phyloP scores from a whole-genome alignment of 2,797 vertebrate genomes.

The Sebastes minor region DNA sequence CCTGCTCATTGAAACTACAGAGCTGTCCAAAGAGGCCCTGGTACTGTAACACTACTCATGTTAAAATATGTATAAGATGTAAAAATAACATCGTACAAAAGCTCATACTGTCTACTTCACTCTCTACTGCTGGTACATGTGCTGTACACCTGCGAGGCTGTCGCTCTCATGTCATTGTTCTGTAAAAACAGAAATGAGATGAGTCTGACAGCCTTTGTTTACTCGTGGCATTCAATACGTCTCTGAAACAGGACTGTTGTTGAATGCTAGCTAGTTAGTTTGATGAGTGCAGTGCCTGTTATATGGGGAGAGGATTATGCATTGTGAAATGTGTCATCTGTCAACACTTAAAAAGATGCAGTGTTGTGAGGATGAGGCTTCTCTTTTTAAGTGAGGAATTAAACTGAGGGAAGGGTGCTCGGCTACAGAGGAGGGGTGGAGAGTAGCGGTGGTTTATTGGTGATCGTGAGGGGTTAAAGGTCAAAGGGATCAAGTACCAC shows the following conservation, averaged over 20 bases:
- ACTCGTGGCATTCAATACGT: slow-evolving; percentile 46
- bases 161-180: slow-evolving; percentile 47
- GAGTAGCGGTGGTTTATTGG: slow-evolving; percentile 20
- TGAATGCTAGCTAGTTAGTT: slow-evolving; percentile 55
- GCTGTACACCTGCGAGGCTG: slow-evolving; percentile 33
- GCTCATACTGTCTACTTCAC: not conserved
- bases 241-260: slow-evolving; percentile 41
- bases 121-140: slow-evolving; percentile 44
- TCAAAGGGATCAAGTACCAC: slow-evolving; percentile 48
- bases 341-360: slow-evolving; percentile 74
- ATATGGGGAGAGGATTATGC: slow-evolving; percentile 51
- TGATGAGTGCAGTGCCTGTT: slow-evolving; percentile 45
- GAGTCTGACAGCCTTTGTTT: slow-evolving; percentile 48
- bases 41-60: not conserved
- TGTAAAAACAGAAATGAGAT: slow-evolving; percentile 40
- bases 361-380: slow-evolving; percentile 43
- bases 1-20: slow-evolving; percentile 1
- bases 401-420: slow-evolving; percentile 33
- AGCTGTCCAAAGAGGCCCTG: not conserved
- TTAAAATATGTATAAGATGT: slow-evolving; percentile 14
- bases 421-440: slow-evolving; percentile 11
- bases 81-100: slow-evolving; percentile 3
- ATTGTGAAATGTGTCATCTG: slow-evolving; percentile 62
- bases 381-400: slow-evolving; percentile 77
- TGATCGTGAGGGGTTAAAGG: slow-evolving; percentile 26